Percentiles rank a stretch among this genome's conserved stretches.
Conservation (phyloP, 1,140 invertebrate species). For the Drosophila saltans region DNA sequence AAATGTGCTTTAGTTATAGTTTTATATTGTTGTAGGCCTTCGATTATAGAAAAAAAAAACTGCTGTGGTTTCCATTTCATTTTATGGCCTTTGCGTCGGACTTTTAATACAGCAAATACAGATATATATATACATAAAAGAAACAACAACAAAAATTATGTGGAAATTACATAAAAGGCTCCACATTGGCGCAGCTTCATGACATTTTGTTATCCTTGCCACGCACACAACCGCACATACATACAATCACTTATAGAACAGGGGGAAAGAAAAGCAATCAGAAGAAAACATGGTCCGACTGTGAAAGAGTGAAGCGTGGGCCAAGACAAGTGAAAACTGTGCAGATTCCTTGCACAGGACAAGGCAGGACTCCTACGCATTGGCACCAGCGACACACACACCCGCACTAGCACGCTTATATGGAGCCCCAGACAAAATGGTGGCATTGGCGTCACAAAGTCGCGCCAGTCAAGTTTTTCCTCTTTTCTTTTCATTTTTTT, state of each 20-base stretch:
- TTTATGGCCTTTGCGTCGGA: constrained; percentile 47
- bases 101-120: constrained; percentile 54
- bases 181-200: constrained; percentile 72
- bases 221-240: constrained; percentile 14
- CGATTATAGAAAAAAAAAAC: not conserved
- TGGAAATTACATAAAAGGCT: constrained; percentile 76
- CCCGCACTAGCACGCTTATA: constrained; percentile 52
- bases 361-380: constrained; percentile 63
- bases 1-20: no score
- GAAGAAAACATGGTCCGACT: constrained; percentile 32
- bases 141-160: constrained; percentile 75
- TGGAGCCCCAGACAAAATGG: constrained; percentile 79
- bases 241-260: not conserved
- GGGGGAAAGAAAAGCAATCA: constrained; percentile 40
- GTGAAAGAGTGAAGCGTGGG: constrained; percentile 47
- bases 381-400: constrained; percentile 32
- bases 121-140: constrained; percentile 25
- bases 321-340: constrained; percentile 62
- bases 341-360: constrained; percentile 62
- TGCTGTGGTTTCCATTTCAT: constrained; percentile 21
- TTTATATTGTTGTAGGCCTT: not conserved
- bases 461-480: constrained; percentile 79
- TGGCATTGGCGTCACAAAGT: constrained; percentile 74
- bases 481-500: constrained; percentile 8
- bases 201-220: constrained; percentile 69